phyloP scores from a whole-genome alignment of 2,888 invertebrate species.

The Limnephilus marmoratus region DNA sequence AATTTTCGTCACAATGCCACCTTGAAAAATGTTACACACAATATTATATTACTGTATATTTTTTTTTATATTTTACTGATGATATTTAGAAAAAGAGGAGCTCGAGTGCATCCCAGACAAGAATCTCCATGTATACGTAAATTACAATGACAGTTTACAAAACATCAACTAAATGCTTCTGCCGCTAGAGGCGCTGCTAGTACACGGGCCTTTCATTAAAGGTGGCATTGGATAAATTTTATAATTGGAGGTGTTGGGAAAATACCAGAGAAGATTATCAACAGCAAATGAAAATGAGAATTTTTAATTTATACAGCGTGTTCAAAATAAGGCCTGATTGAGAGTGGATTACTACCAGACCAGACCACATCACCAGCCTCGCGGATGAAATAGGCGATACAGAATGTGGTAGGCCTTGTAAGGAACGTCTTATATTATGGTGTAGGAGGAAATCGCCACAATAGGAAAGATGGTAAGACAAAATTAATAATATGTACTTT shows the following conservation, averaged over 20 bases:
- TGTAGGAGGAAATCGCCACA: not conserved
- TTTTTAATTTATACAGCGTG: not conserved
- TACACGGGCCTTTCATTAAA: not conserved
- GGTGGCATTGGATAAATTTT: not conserved
- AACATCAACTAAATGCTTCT: not conserved
- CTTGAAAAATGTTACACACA: too few relatives aligned
- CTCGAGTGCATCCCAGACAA: not conserved
- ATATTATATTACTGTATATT: too few relatives aligned
- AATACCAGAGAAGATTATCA: not conserved
- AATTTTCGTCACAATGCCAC: too few relatives aligned
- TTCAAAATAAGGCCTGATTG: slow-evolving; percentile 2
- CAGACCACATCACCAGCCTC: not conserved
- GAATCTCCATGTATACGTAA: not conserved
- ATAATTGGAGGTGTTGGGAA: not conserved
- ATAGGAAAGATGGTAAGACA: not conserved
- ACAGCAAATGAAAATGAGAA: not conserved
- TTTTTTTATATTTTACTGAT: not conserved
- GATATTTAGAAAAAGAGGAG: not conserved
- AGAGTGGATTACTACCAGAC: not conserved
- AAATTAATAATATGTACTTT: not conserved
- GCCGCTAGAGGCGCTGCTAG: not conserved
- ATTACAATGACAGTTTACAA: not conserved
- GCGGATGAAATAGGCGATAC: not conserved
- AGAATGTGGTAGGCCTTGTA: not conserved
- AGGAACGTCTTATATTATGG: not conserved